Percentiles rank a stretch among this genome's conserved stretches.
Conservation (phyloP, 2,888 invertebrate species). For the Chymomyza amoena region DNA sequence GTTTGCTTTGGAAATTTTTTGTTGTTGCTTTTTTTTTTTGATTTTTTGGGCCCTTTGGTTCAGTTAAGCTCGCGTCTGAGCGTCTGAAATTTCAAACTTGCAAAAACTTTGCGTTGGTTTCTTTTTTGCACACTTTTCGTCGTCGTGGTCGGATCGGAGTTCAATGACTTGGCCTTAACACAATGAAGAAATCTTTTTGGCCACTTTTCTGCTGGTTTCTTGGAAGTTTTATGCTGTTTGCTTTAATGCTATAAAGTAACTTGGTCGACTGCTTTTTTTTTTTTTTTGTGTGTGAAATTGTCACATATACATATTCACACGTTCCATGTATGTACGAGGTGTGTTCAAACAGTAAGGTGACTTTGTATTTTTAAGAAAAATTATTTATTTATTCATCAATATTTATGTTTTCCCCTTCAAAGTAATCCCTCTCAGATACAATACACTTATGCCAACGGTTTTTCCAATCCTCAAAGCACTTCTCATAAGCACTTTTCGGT, state of each 20-base stretch:
- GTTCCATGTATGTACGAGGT: slow-evolving; percentile 24
- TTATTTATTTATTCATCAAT: too few relatives aligned
- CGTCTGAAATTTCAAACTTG: slow-evolving; percentile 74
- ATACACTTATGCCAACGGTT: too few relatives aligned
- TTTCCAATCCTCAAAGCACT: too few relatives aligned
- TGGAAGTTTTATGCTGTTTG: slow-evolving; percentile 16
- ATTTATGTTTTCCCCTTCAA: too few relatives aligned
- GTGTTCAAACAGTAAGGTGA: too few relatives aligned
- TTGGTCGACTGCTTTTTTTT: slow-evolving; percentile 15
- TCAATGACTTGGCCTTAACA: slow-evolving; percentile 62
- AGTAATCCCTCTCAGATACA: too few relatives aligned
- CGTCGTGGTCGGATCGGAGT: slow-evolving; percentile 35
- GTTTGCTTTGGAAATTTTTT: not conserved
- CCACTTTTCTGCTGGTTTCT: slow-evolving; percentile 39
- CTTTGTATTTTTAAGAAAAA: too few relatives aligned
- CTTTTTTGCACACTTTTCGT: slow-evolving; percentile 28
- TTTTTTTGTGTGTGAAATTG: slow-evolving; percentile 20
- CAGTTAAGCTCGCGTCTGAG: slow-evolving; percentile 42
- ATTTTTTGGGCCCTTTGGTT: not conserved
- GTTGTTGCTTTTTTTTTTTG: not conserved
- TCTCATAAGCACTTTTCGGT: too few relatives aligned
- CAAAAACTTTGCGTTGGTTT: slow-evolving; percentile 21
- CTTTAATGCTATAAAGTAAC: slow-evolving; percentile 32
- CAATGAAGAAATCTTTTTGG: slow-evolving; percentile 6
- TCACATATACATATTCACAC: slow-evolving; percentile 20